Evolutionary conservation across 2,113 vertebrate genomes (phyloP).

Genomic region (Carassius carassius): DNA sequence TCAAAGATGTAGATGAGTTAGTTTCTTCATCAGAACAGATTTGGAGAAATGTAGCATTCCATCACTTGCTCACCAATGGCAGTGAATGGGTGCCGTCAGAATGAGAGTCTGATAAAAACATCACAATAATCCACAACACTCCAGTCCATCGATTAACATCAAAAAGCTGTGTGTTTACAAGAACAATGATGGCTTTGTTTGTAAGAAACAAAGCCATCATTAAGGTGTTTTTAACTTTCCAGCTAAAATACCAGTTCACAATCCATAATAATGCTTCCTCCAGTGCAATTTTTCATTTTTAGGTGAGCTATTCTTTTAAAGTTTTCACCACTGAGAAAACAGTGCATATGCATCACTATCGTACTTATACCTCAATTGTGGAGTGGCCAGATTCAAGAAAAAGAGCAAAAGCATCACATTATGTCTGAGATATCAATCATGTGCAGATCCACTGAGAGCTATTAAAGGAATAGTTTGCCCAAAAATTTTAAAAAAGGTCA

Average conservation of each 20-base stretch:
- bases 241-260: neutral
- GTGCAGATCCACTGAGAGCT: neutral
- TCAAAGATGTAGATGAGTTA: neutral
- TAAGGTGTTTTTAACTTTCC: neutral
- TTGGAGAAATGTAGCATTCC: neutral
- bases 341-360: conserved; percentile 53
- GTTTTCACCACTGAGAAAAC: conserved; percentile 4
- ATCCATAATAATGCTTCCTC: neutral
- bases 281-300: neutral
- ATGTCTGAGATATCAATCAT: neutral
- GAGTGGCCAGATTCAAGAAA: conserved; percentile 57
- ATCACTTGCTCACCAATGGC: no score
- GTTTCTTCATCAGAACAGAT: neutral
- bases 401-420: conserved; percentile 32
- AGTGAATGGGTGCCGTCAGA: neutral
- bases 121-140: neutral
- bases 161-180: neutral
- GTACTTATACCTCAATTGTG: conserved; percentile 77
- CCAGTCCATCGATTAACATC: neutral
- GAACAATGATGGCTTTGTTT: no score
- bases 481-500: no score
- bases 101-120: neutral
- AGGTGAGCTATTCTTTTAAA: neutral
- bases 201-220: neutral
- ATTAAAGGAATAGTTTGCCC: neutral